Conservation (phyloP, 2,888 invertebrate genomes). For the Lepas anatifera region DNA sequence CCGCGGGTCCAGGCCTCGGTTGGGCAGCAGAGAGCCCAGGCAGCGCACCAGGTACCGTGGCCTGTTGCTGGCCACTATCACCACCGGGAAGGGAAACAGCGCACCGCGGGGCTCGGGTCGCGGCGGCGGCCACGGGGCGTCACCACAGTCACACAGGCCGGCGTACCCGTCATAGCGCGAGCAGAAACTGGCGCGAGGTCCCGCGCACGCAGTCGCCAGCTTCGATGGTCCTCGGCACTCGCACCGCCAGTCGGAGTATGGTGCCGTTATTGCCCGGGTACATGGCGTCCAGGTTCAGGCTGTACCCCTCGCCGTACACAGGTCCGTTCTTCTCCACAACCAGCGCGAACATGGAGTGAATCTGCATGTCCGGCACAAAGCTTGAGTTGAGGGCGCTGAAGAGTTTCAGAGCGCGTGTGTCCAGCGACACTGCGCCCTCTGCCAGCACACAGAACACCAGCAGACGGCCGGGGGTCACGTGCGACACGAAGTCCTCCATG, state of each 20-base stretch:
- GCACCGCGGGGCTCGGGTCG: background rate
- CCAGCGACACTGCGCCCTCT: background rate
- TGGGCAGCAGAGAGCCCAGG: constrained; percentile 40
- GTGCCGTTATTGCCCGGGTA: background rate
- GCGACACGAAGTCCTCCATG: constrained; percentile 3
- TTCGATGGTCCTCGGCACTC: background rate
- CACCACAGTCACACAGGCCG: background rate
- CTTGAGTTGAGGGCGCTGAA: background rate
- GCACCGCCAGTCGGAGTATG: background rate
- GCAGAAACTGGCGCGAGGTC: background rate
- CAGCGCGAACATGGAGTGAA: background rate
- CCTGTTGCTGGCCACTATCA: constrained; percentile 45
- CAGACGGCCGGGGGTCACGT: constrained; percentile 18
- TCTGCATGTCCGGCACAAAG: background rate
- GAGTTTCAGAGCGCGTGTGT: background rate
- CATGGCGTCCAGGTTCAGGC: constrained; percentile 8
- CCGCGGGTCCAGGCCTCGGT: constrained; percentile 41
- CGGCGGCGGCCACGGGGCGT: background rate
- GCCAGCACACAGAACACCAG: constrained; percentile 13
- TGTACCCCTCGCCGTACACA: background rate
- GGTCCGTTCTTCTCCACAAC: background rate
- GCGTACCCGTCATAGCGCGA: background rate
- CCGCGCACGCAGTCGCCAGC: background rate
- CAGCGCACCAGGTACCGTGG: constrained; percentile 44
- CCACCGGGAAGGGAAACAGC: constrained; percentile 34